phyloP scores from a whole-genome alignment of 2,888 invertebrate species.

The Smittia sp. region DNA sequence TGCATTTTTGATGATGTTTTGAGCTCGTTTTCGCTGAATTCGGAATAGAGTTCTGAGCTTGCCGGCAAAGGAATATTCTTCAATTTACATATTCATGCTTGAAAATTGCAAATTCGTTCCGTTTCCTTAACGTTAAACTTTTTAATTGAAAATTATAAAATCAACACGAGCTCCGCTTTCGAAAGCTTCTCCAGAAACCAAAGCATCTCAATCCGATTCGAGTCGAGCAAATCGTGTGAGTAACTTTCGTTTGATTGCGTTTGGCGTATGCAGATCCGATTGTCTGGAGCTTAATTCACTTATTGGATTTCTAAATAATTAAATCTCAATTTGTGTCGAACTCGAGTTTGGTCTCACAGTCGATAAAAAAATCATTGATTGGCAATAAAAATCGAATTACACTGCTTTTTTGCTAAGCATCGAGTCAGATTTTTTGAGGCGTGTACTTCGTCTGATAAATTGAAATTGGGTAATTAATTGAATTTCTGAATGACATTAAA shows the following conservation, averaged over 20 bases:
- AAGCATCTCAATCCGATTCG: too few species aligned
- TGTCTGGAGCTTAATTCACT: background rate
- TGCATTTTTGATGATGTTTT: background rate
- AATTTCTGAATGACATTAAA: conserved; percentile 1
- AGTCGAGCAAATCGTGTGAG: too few species aligned
- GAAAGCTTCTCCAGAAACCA: too few species aligned
- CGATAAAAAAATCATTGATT: background rate
- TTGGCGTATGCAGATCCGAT: too few species aligned
- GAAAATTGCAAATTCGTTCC: too few species aligned
- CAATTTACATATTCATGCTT: conserved; percentile 7
- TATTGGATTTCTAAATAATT: background rate
- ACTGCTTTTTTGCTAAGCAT: too few species aligned
- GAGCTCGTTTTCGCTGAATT: background rate
- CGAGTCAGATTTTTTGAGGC: too few species aligned
- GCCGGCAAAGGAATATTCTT: background rate
- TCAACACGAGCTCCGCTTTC: too few species aligned
- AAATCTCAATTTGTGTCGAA: background rate
- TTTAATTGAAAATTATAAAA: background rate
- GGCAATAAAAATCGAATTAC: conserved; percentile 10
- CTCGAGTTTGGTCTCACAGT: too few species aligned
- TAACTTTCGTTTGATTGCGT: too few species aligned
- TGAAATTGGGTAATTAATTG: background rate
- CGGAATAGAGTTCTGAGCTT: background rate
- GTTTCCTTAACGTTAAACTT: background rate
- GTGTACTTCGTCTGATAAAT: background rate